Evolutionary conservation across 2,113 vertebrate genomes (phyloP), one percentile per base, ranked within the genome.

Genomic region (Helogale parvula): DNA sequence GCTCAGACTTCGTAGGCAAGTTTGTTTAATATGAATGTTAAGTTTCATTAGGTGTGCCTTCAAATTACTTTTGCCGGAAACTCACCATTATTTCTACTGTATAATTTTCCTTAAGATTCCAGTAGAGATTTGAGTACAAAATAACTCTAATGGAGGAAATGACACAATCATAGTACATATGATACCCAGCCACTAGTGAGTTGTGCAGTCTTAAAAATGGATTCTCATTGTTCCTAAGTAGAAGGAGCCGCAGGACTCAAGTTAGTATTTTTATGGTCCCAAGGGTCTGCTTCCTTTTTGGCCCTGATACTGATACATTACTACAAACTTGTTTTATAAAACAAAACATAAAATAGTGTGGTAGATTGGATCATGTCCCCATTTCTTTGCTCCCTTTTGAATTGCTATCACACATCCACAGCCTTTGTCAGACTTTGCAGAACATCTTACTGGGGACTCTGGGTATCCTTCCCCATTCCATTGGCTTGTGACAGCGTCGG

Each of bases 51-150:
- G 69, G 2, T 93, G 21, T 79, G 29, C 27, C 47, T 66, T 45
- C 80, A 80, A 87, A 90, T 91, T 63, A 85, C 63, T 88, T 88
- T 68, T 88, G 11, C 50, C 79, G 76, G 66, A 88, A 91, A 77
- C 96, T 94, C 66, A 65, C 52, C 69, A 31, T 84, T 96, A 23
- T 94, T 96, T n/a, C 50, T 92, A 89, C 41, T 45, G 33, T 74
- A 25, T 50, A 52, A 54, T 74, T 93, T 96, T 94, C 12, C 54
- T 81, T 86, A 94, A 88, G 80, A 94, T 92, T 86, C 47, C 41
- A 95, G 79, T 76, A 95, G 38, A 93, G 65, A 93, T 95, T 47
- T 93, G 81, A 80, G 72, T 50, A 81, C 31, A 85, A 77, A 88
- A 23, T 83, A 83, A 60, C 60, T 71, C n/a, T 97, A 85, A 86